Conservation (phyloP, 2,113 vertebrate species). For the Pycnonotus jocosus region DNA sequence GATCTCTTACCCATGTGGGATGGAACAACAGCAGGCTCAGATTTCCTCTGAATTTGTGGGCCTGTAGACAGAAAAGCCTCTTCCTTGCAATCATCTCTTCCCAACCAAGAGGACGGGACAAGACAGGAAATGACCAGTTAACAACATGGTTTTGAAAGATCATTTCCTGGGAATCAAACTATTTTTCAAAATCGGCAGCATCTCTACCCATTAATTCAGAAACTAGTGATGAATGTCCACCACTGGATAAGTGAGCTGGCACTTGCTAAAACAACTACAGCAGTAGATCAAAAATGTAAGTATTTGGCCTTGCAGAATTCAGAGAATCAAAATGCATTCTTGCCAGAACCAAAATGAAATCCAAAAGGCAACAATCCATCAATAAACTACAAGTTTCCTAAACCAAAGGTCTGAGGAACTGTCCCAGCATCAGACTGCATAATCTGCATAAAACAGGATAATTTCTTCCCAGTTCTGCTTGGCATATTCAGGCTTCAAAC, state of each 20-base stretch:
- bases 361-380: not conserved
- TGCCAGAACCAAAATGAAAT: not conserved
- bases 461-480: not conserved
- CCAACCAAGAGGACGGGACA: not conserved
- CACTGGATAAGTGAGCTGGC: not conserved
- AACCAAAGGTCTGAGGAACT: not conserved
- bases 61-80: not conserved
- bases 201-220: not conserved
- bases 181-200: not conserved
- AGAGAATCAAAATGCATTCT: not conserved
- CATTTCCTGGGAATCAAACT: not conserved
- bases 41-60: not conserved
- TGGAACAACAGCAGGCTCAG: not conserved
- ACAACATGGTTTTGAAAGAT: not conserved
- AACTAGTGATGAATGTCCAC: not conserved
- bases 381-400: not conserved
- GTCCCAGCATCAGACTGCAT: not conserved
- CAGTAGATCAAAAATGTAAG: not conserved
- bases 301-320: not conserved
- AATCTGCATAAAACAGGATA: not conserved
- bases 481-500: not conserved
- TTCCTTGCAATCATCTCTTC: not conserved
- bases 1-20: not conserved
- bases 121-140: not conserved
- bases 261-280: not conserved